Conservation (phyloP, 2,888 invertebrate species). For the Neoaliturus tenellus region DNA sequence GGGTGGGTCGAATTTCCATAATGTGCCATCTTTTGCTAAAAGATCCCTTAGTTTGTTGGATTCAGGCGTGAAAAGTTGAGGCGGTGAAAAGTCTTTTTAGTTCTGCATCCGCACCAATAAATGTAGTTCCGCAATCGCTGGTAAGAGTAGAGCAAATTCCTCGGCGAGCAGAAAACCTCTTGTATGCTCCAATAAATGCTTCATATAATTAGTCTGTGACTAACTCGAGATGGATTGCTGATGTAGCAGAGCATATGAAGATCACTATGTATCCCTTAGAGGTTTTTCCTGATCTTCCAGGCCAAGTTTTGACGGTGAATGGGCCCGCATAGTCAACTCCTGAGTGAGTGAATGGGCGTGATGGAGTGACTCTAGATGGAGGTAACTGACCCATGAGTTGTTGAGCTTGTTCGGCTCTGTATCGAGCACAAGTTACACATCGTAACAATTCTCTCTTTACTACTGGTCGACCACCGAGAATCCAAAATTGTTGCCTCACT, state of each 20-base stretch:
- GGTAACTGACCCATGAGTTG: neutral
- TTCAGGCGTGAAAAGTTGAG: neutral
- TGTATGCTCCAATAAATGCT: neutral
- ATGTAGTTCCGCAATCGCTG: conserved; percentile 69
- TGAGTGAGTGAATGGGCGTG: neutral
- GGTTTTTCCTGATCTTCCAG: conserved; percentile 41
- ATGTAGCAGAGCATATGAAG: neutral
- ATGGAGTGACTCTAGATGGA: neutral
- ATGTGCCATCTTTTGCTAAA: conserved; percentile 58
- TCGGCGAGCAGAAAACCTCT: conserved; percentile 66
- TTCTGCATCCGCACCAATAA: conserved; percentile 66
- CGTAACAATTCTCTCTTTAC: too few species aligned
- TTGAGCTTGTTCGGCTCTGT: too few species aligned
- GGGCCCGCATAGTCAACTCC: conserved; percentile 64
- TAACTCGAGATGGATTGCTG: neutral
- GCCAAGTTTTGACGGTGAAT: conserved; percentile 49
- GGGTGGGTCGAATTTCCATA: conserved; percentile 70
- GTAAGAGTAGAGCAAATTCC: conserved; percentile 65
- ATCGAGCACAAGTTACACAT: too few species aligned
- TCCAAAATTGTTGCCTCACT: too few species aligned
- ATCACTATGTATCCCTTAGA: neutral
- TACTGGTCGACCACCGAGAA: too few species aligned
- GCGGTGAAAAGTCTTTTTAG: conserved; percentile 53
- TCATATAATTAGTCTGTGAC: neutral
- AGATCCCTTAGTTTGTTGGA: neutral